phyloP scores from a whole-genome alignment of 2,797 vertebrate genomes.

The Glossophaga mutica region DNA sequence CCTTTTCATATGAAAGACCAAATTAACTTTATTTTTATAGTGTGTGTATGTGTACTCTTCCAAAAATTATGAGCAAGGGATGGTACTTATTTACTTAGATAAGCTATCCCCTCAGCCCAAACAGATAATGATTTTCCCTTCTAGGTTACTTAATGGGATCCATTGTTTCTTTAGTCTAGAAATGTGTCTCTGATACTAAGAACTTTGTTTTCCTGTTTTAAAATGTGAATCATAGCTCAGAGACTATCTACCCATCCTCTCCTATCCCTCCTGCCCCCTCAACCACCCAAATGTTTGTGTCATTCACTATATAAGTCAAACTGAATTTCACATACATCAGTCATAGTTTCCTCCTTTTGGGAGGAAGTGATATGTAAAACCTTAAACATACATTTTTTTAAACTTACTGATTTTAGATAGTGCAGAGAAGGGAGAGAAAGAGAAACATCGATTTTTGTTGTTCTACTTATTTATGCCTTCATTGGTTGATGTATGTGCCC shows the following conservation, averaged over 20 bases:
- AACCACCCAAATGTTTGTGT: not conserved
- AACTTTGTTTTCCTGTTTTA: not conserved
- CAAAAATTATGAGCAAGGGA: not conserved
- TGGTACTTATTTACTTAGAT: not conserved
- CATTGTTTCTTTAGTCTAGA: not conserved
- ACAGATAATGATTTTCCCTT: not conserved
- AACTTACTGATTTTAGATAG: not conserved
- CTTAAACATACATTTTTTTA: not conserved
- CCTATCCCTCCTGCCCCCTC: not conserved
- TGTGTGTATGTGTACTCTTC: not conserved
- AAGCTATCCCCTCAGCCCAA: not conserved
- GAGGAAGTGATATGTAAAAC: not conserved
- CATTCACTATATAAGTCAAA: not conserved
- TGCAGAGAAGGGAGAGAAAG: not conserved
- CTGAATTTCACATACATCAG: not conserved
- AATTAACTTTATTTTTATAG: not conserved
- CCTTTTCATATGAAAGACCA: not conserved
- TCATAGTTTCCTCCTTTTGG: not conserved
- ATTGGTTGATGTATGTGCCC: not conserved
- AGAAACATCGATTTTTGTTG: not conserved
- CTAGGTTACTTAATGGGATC: not conserved
- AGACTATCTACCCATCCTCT: not conserved
- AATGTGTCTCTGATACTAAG: not conserved
- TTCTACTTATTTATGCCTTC: not conserved
- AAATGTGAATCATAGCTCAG: not conserved